Evolutionary conservation across 2,888 invertebrate species (phyloP).

Genomic region (Phortica okadai): DNA sequence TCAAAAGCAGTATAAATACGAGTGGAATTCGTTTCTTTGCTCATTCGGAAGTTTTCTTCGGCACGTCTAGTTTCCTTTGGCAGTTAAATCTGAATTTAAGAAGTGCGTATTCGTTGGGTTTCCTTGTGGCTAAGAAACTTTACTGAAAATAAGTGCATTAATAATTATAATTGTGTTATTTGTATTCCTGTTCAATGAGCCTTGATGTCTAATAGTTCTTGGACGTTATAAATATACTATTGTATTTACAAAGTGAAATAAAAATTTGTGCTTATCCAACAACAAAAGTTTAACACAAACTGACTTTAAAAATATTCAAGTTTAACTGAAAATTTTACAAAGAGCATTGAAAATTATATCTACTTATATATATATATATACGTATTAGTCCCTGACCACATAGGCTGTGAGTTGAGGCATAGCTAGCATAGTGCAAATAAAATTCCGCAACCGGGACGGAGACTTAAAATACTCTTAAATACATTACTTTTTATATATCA

Average conservation of each 20-base stretch:
- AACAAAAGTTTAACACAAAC: neutral
- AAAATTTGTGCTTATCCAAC: neutral
- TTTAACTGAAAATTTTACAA: too few relatives aligned
- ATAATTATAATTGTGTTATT: neutral
- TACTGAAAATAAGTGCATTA: neutral
- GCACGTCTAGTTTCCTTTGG: constrained; percentile 7
- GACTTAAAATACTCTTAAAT: too few relatives aligned
- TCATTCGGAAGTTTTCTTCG: constrained; percentile 54
- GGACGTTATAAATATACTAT: neutral
- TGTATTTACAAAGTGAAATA: neutral
- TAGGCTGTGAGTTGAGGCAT: too few relatives aligned
- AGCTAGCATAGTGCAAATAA: too few relatives aligned
- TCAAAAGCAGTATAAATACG: constrained; percentile 2
- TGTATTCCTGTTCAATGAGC: neutral
- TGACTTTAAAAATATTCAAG: too few relatives aligned
- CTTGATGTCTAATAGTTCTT: neutral
- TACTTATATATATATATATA: too few relatives aligned
- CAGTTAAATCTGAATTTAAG: neutral
- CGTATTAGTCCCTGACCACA: too few relatives aligned
- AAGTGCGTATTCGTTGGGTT: neutral
- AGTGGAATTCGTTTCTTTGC: constrained; percentile 27
- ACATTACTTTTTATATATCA: too few relatives aligned
- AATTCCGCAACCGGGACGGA: too few relatives aligned
- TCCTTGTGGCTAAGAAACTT: neutral
- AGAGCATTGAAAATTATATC: too few relatives aligned